Conservation (phyloP, 2,113 vertebrate genomes). For the Puma concolor region DNA sequence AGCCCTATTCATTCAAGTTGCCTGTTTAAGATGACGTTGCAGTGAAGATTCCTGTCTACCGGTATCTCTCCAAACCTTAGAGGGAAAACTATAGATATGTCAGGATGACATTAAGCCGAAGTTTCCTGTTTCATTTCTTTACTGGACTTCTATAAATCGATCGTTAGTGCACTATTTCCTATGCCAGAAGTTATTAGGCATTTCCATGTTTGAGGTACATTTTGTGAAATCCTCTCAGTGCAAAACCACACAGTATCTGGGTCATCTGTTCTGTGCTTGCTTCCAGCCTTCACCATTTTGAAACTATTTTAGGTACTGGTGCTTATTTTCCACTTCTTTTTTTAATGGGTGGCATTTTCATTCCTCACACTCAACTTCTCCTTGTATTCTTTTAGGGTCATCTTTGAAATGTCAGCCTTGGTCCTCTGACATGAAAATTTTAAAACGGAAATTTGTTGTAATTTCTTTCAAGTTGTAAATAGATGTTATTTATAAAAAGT, state of each 20-base stretch:
- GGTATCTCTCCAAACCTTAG: background rate
- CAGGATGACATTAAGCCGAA: constrained; percentile 15
- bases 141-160: constrained; percentile 59
- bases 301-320: background rate
- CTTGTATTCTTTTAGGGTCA: background rate
- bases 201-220: background rate
- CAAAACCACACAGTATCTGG: background rate
- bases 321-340: background rate
- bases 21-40: background rate
- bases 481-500: background rate
- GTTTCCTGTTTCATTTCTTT: constrained; percentile 72
- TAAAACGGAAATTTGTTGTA: background rate
- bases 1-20: background rate
- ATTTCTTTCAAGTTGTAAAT: background rate
- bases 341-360: background rate
- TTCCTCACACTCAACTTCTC: background rate
- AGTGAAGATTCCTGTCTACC: constrained; percentile 26
- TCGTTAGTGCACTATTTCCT: constrained; percentile 40
- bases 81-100: constrained; percentile 19
- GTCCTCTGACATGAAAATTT: background rate
- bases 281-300: background rate
- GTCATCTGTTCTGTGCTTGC: background rate
- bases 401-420: background rate
- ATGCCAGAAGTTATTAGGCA: constrained; percentile 64
- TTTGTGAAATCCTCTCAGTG: constrained; percentile 53